These are phyloP conservation scores for Trematocara unimaculatum DNA, from an alignment of 2,113 vertebrate genomes.

Conservation along the genomic window DNA sequence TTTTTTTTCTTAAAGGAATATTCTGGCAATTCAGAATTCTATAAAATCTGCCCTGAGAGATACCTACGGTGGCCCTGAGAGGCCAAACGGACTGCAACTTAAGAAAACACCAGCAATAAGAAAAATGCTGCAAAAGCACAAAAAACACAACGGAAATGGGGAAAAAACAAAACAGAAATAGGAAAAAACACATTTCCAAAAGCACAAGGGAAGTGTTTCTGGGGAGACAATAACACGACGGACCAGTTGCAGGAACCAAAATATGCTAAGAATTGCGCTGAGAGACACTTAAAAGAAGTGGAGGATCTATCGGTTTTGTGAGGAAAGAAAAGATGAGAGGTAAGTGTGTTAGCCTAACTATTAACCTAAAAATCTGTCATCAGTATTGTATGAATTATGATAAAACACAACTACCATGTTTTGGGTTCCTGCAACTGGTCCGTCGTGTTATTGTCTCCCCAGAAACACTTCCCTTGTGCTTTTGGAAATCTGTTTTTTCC, in stretches of 20 bases:
- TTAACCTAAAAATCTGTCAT: not conserved
- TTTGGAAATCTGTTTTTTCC: not conserved
- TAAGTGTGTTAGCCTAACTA: not conserved
- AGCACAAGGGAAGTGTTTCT: not conserved
- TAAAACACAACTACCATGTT: not conserved
- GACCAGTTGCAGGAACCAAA: not conserved
- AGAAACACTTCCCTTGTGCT: not conserved
- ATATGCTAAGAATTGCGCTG: not conserved
- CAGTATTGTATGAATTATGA: not conserved
- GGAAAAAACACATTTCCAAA: not conserved
- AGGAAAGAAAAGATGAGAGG: not conserved
- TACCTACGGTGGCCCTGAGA: not conserved
- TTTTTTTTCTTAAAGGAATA: not conserved
- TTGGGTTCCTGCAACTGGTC: not conserved
- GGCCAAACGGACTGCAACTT: not conserved
- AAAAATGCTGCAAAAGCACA: not conserved
- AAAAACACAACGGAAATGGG: fast-evolving
- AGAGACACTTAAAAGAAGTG: not conserved
- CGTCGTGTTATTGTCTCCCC: not conserved
- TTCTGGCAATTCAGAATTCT: not conserved
- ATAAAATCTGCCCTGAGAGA: not conserved
- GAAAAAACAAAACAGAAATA: fast-evolving
- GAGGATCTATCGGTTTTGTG: not conserved
- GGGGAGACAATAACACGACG: not conserved
- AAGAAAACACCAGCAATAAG: not conserved